Percentiles rank a stretch among this genome's conserved stretches.
These are phyloP conservation scores for Mesocentrotus franciscanus DNA, from an alignment of 53 echinoderm and acorn worm species.

Conservation along the genomic window DNA sequence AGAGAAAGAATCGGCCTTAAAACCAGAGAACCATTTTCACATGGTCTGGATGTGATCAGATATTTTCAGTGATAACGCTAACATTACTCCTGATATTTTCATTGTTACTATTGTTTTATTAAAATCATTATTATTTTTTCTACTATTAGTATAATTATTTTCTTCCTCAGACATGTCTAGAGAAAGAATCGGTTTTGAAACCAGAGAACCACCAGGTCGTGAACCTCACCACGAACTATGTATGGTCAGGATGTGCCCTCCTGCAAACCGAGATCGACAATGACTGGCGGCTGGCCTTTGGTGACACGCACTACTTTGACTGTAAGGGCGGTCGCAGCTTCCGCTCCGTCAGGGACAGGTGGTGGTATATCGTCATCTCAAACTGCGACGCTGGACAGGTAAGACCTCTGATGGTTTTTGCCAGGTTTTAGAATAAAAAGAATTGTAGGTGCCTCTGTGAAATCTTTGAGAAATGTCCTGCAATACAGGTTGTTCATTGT, in stretches of 20 bases:
- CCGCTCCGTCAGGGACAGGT: conserved; percentile 82
- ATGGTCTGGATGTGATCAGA: conserved; percentile 94
- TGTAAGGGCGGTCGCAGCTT: conserved; percentile 86
- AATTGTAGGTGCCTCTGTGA: too few relatives aligned
- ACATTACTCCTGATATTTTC: too few relatives aligned
- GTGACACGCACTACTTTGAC: conserved; percentile 73
- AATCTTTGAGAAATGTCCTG: too few relatives aligned
- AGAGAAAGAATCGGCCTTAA: conserved; percentile 86
- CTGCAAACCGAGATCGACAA: conserved; percentile 38
- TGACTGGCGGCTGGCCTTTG: conserved; percentile 3
- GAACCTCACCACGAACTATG: conserved; percentile 86
- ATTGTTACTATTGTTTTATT: too few relatives aligned
- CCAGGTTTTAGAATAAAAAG: neutral
- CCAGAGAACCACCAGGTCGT: conserved; percentile 92
- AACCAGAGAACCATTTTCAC: conserved; percentile 87
- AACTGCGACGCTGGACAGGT: conserved; percentile 81
- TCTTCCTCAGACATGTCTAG: conserved; percentile 73
- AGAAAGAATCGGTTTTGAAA: conserved; percentile 86
- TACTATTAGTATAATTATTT: neutral
- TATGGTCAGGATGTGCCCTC: conserved; percentile 88
- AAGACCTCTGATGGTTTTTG: conserved; percentile 6
- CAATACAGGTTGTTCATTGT: too few relatives aligned
- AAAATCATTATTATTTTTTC: neutral
- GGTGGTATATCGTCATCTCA: conserved; percentile 93
- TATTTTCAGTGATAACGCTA: too few relatives aligned